Evolutionary conservation across 2,888 invertebrate species (phyloP), one percentile per base, ranked within the genome.

Genomic region (Flexamia atlantica): DNA sequence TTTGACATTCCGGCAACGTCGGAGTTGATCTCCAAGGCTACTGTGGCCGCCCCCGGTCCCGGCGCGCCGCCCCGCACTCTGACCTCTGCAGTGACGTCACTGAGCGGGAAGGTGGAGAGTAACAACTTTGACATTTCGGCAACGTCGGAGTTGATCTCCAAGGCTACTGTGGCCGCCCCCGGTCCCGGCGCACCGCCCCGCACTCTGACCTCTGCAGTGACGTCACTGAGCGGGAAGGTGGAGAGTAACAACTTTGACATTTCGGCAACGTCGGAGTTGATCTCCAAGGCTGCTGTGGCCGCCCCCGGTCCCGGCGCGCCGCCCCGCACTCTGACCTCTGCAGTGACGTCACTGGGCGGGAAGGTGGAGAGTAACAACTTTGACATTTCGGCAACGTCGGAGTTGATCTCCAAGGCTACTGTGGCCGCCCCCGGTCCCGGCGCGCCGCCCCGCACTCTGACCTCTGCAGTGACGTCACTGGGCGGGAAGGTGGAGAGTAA

Each of bases 361-460:
- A n/a, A n/a, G n/a, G n/a, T n/a, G n/a, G n/a, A n/a, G n/a, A n/a
- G n/a, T n/a, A n/a, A n/a, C n/a, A n/a, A n/a, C n/a, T n/a, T n/a
- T n/a, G n/a, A n/a, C n/a, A n/a, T n/a, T n/a, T n/a, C n/a, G n/a
- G n/a, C n/a, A n/a, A n/a, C n/a, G 60, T 60, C 60, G 23, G 14
- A 20, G 60, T 14, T 60, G 60, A 60, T 60, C 50, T 50, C 60
- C 60, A 60, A 60, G 60, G 60, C 60, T 60, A 60, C 60, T 53
- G 53, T 4, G 53, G 10, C 7, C 53, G 53, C 53, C 53, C 53
- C 53, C 53, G 53, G 53, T n/a, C 53, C 60, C 14, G 3, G 7
- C 60, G 3, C 60, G 3, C 20, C 20, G 23, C 53, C 53, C 20
- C 20, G 23, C 20, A 9, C 7, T 25, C 25, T 25, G 23, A 7